These are phyloP conservation scores for Sisyra nigra DNA, from an alignment of 2,888 invertebrate genomes.

Conservation along the genomic window DNA sequence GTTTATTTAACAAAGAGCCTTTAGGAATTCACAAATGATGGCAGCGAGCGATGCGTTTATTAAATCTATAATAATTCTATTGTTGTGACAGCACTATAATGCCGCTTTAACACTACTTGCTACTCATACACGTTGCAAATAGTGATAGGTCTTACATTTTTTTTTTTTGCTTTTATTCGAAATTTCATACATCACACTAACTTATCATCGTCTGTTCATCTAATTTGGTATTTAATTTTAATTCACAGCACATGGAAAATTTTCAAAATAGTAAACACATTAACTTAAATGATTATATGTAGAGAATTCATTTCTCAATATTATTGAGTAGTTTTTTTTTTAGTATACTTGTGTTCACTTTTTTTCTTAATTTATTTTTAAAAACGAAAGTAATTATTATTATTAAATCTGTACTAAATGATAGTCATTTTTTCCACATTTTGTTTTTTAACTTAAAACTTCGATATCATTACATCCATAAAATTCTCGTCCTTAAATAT, in stretches of 20 bases:
- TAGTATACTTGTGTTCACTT: no score
- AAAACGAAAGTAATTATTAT: no score
- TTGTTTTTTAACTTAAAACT: no score
- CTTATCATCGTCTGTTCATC: background rate
- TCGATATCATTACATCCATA: no score
- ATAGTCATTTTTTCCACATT: no score
- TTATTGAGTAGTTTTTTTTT: background rate
- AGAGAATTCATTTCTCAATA: background rate
- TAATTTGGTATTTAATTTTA: background rate
- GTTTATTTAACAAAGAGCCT: conserved; percentile 14
- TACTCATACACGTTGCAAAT: background rate
- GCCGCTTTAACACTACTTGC: background rate
- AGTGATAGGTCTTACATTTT: background rate
- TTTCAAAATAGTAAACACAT: background rate
- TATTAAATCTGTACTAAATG: no score
- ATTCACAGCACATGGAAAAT: background rate
- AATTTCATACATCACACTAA: background rate
- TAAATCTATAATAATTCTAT: conserved; percentile 6
- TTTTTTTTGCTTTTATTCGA: background rate
- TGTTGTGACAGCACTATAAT: conserved; percentile 8
- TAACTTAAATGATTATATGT: background rate
- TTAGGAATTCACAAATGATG: conserved; percentile 21
- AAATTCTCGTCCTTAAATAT: no score
- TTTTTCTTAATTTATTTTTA: no score
- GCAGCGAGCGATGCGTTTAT: conserved; percentile 12